phyloP scores from a whole-genome alignment of 2,797 vertebrate species.

The Aulostomus chinensis region DNA sequence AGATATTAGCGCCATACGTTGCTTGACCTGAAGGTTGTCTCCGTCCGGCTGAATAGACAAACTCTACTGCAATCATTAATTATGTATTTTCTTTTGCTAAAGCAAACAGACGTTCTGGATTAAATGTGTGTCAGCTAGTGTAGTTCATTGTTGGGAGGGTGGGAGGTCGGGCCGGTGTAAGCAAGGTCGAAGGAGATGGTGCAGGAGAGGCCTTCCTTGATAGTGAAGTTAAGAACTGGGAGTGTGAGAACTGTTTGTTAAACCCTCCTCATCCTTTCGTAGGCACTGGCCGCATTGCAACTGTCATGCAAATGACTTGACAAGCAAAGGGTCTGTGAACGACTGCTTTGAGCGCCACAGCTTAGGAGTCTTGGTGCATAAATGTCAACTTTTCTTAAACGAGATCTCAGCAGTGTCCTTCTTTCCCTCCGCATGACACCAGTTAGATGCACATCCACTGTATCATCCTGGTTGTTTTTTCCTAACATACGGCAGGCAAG shows the following conservation, averaged over 20 bases:
- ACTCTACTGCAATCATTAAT: slow-evolving; percentile 43
- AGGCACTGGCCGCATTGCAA: slow-evolving; percentile 3
- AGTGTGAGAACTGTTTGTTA: too few species aligned
- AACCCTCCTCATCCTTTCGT: too few species aligned
- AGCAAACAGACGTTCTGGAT: slow-evolving; percentile 28
- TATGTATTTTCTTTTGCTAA: slow-evolving; percentile 39
- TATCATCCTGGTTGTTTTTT: too few species aligned
- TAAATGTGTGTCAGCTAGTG: slow-evolving; percentile 18
- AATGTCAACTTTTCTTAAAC: slow-evolving; percentile 50
- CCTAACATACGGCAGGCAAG: too few species aligned
- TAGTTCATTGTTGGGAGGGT: too few species aligned
- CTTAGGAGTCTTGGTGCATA: slow-evolving; percentile 25
- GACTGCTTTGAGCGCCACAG: slow-evolving; percentile 37
- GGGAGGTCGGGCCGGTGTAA: too few species aligned
- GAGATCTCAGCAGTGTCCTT: too few species aligned
- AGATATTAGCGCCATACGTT: slow-evolving; percentile 33
- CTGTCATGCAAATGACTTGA: slow-evolving; percentile 11
- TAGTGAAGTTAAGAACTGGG: too few species aligned
- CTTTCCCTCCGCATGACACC: too few species aligned
- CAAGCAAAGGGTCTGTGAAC: slow-evolving; percentile 23
- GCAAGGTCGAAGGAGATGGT: too few species aligned
- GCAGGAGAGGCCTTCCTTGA: too few species aligned
- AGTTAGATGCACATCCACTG: too few species aligned
- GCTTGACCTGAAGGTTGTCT: slow-evolving; percentile 25
- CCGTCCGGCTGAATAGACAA: slow-evolving; percentile 16